Base-by-base conservation (phyloP, 1,140 invertebrate species). In the Subanguina moxae region DNA sequence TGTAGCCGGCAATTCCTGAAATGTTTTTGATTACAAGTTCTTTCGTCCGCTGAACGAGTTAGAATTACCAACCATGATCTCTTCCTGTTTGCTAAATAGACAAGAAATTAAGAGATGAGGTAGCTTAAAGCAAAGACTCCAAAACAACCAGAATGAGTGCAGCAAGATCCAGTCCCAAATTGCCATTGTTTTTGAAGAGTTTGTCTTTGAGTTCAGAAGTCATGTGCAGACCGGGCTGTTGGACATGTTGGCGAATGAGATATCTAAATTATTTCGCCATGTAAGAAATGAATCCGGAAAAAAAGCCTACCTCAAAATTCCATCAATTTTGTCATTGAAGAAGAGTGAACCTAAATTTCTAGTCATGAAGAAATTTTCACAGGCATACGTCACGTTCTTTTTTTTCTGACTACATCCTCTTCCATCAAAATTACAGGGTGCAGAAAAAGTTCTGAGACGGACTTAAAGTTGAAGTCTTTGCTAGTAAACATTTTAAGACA, bases 1-100 rank as follows among this genome's bases (percentile, higher is more conserved):
- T 89, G 79, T 94, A 96, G 19, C 87, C 82, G 0, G 90, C 88
- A 25, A 96, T 77, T 0, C 91, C 32, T 38, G 11, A 11, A 38
- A 38, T 3, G 32, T 11, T 38, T 38, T 38, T 38, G 11, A 11
- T 38, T 11, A 38, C 3, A 38, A 11, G 3, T 11, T 38, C 32
- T 38, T 11, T 38, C 11, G 32, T 11, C 32, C 11, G 11, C 32
- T 38, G 32, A 38, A 11, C 32, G 11, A 5, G 3, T 38, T 5
- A 5, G 11, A 38, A 38, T 38, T 38, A 11, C 32, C 32, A 38
- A 38, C 32, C 93, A 75, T 93, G 90, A 84, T 96, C 93, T 67
- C 93, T 85, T 11, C 92, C 91, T 71, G 88, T 80, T 82, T 90
- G 88, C 27, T 90, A 86, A 38, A 38, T 38, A 38, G 11, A 38